Conservation (phyloP, 1,140 invertebrate genomes). For the Eumeta japonica region DNA sequence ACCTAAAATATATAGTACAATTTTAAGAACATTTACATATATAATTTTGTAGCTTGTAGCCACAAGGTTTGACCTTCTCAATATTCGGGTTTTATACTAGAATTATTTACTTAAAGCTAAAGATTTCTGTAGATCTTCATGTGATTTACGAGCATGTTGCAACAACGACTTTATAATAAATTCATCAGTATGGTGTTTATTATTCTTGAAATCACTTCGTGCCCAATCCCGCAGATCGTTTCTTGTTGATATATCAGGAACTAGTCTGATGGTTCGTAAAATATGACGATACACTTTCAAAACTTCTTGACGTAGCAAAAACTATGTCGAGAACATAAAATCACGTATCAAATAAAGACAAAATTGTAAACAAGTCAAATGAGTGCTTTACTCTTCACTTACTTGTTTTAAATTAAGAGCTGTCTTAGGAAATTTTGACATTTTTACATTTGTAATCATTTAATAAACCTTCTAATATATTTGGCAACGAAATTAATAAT, state of each 20-base stretch:
- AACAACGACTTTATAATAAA: conserved; percentile 69
- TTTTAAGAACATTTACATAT: neutral
- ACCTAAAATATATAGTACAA: neutral
- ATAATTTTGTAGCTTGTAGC: neutral
- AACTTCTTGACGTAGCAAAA: conserved; percentile 73
- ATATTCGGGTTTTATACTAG: too few relatives aligned
- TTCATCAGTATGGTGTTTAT: conserved; percentile 69
- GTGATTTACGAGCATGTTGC: conserved; percentile 66
- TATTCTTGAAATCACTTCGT: conserved; percentile 67
- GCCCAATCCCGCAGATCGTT: conserved; percentile 70
- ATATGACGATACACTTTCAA: conserved; percentile 72
- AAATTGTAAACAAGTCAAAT: too few relatives aligned
- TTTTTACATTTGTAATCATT: too few relatives aligned
- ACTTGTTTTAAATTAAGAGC: conserved; percentile 60
- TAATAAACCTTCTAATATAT: too few relatives aligned
- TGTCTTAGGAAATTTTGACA: conserved; percentile 51
- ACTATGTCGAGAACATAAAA: conserved; percentile 58
- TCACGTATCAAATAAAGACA: conserved; percentile 7
- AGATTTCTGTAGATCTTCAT: conserved; percentile 67
- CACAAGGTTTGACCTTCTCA: too few relatives aligned
- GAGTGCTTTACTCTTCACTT: too few relatives aligned
- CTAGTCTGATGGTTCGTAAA: conserved; percentile 64
- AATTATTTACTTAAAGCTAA: conserved; percentile 55
- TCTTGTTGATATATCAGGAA: conserved; percentile 64
- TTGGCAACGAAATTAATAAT: neutral